Percentiles rank a stretch among this genome's conserved stretches.
Conservation (phyloP, 2,113 vertebrate species). For the Lonchura striata region DNA sequence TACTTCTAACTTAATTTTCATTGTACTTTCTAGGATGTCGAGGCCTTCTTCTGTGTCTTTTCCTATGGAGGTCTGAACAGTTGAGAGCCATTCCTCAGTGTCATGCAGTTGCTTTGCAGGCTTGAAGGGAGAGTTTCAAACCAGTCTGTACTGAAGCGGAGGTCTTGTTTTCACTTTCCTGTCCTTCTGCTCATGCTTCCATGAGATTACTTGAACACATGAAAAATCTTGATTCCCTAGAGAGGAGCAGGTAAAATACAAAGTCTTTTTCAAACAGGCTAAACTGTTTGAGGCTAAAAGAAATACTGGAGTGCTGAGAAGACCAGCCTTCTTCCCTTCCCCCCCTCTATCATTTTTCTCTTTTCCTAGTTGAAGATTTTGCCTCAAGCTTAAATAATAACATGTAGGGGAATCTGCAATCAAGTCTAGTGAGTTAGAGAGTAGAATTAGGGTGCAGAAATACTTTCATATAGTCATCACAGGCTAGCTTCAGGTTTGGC, state of each 20-base stretch:
- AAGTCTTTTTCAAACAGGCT: not conserved
- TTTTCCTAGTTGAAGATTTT: not conserved
- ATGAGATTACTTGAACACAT: not conserved
- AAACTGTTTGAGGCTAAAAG: not conserved
- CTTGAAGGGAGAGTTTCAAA: not conserved
- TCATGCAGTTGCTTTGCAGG: not conserved
- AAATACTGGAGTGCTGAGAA: not conserved
- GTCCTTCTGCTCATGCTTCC: not conserved
- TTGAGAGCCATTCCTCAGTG: not conserved
- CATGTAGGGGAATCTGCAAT: not conserved
- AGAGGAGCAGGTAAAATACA: not conserved
- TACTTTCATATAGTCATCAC: not conserved
- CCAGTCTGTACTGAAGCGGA: not conserved
- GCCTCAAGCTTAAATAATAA: not conserved
- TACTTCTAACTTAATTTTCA: not conserved
- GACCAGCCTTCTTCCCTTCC: not conserved
- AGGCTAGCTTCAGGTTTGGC: not conserved
- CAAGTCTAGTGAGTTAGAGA: not conserved
- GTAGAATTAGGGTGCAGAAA: not conserved
- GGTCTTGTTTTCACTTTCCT: not conserved
- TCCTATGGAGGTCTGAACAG: not conserved
- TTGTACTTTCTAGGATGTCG: not conserved
- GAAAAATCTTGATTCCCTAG: not conserved
- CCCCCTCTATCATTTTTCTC: not conserved
- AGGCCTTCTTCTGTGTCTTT: not conserved